Conservation (phyloP, 2,113 vertebrate species). For the Mastomys natalensis region DNA sequence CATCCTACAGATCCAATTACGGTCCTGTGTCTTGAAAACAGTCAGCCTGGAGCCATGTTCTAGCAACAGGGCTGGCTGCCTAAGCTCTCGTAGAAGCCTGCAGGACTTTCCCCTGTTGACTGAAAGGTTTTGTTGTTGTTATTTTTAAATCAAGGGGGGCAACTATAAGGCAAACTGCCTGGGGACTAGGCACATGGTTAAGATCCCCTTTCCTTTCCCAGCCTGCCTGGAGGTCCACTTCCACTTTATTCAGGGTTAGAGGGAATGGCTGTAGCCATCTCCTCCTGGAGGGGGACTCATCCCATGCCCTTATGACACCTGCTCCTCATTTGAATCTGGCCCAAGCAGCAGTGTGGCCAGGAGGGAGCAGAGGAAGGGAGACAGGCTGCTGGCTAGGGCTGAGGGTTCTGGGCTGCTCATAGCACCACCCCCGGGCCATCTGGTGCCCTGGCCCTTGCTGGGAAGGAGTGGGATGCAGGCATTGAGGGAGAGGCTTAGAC, state of each 20-base stretch:
- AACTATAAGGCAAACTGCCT: not conserved
- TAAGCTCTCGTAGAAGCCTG: not conserved
- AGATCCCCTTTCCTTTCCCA: not conserved
- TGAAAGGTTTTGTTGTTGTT: not conserved
- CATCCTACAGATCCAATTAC: rapidly evolving
- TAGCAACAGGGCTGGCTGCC: not conserved
- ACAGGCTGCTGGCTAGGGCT: not conserved
- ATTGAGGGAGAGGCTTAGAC: slow-evolving; percentile 28
- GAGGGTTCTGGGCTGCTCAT: not conserved
- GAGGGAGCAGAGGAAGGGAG: slow-evolving; percentile 26
- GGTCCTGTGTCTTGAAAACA: not conserved
- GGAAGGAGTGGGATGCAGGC: slow-evolving; percentile 68
- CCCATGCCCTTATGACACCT: slow-evolving; percentile 24
- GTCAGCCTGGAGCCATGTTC: not conserved
- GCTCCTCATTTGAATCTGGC: not conserved
- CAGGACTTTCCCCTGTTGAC: not conserved
- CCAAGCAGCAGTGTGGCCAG: not conserved
- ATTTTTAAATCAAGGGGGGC: not conserved
- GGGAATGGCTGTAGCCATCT: not conserved
- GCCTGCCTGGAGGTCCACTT: not conserved
- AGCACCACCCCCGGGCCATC: slow-evolving; percentile 73
- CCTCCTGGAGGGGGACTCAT: not conserved
- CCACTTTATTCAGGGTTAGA: not conserved
- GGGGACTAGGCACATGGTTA: not conserved
- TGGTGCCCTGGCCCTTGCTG: slow-evolving; percentile 62